A percentile compares a stretch with the other conserved stretches of the same genome.
Conservation (phyloP, 1,140 invertebrate species). For the Portunus trituberculatus region DNA sequence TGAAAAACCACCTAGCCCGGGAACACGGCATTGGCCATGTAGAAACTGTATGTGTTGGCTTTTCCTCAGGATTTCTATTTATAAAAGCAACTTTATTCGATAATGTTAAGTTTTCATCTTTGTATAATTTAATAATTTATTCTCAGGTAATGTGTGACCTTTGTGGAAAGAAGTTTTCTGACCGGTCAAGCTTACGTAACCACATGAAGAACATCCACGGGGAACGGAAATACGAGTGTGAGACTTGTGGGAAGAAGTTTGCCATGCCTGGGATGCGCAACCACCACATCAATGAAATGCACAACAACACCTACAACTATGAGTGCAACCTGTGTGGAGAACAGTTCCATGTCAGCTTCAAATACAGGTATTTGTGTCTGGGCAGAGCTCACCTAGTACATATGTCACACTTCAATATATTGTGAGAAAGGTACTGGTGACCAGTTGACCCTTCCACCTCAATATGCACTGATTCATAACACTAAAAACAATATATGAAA, state of each 20-base stretch:
- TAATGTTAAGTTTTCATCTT: too few species aligned
- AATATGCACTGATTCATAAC: background rate
- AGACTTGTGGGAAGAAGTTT: constrained; percentile 69
- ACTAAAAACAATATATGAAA: background rate
- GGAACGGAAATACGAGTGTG: constrained; percentile 59
- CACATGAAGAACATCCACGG: constrained; percentile 66
- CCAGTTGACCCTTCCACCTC: too few species aligned
- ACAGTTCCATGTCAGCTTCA: constrained; percentile 68
- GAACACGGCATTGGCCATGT: constrained; percentile 64
- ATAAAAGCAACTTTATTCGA: too few species aligned
- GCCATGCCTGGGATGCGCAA: constrained; percentile 67
- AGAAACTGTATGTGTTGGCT: constrained; percentile 15
- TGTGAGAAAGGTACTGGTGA: too few species aligned
- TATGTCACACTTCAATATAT: too few species aligned
- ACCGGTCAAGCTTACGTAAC: constrained; percentile 61
- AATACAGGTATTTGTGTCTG: constrained; percentile 50
- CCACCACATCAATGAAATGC: constrained; percentile 70
- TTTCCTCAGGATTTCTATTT: background rate
- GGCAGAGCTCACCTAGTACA: too few species aligned
- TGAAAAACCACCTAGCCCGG: constrained; percentile 68
- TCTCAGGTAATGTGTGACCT: constrained; percentile 57
- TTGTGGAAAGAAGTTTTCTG: constrained; percentile 67
- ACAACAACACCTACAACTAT: constrained; percentile 69
- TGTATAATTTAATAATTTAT: too few species aligned
- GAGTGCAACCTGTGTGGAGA: constrained; percentile 65